Conservation (phyloP, 2,888 invertebrate genomes). For the Drosophila gaucha region DNA sequence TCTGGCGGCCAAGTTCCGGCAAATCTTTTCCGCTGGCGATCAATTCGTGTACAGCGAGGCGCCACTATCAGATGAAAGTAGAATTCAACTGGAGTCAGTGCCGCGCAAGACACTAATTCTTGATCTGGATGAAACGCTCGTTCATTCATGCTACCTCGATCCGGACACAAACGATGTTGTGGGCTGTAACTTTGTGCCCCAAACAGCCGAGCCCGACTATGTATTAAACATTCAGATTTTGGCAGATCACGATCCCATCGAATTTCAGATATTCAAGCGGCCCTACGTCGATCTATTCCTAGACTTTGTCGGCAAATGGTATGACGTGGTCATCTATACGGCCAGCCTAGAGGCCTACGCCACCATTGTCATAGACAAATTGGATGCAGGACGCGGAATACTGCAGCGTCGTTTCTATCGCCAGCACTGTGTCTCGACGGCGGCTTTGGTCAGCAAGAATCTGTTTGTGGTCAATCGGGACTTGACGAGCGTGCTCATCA, state of each 20-base stretch:
- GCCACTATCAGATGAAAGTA: conserved; percentile 25
- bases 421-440: conserved; percentile 48
- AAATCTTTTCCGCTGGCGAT: background rate
- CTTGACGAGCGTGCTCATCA: conserved; percentile 46
- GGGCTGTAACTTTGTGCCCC: conserved; percentile 47
- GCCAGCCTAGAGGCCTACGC: conserved; percentile 65
- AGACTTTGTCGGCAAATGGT: conserved; percentile 55
- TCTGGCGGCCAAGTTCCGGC: conserved; percentile 11
- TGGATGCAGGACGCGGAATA: conserved; percentile 59
- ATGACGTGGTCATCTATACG: conserved; percentile 62
- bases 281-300: conserved; percentile 60
- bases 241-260: conserved; percentile 10
- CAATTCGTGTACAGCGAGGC: conserved; percentile 28
- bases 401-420: conserved; percentile 55
- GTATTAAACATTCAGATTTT: conserved; percentile 29
- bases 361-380: conserved; percentile 43
- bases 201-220: conserved; percentile 46
- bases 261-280: conserved; percentile 56
- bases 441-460: conserved; percentile 43
- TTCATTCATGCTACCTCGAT: conserved; percentile 62
- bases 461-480: conserved; percentile 38
- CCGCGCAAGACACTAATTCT: conserved; percentile 53
- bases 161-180: conserved; percentile 37
- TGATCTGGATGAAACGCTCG: conserved; percentile 64
- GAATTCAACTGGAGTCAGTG: conserved; percentile 2